Conservation (phyloP, 2,888 invertebrate species). For the Lasioglossum zephyrum region DNA sequence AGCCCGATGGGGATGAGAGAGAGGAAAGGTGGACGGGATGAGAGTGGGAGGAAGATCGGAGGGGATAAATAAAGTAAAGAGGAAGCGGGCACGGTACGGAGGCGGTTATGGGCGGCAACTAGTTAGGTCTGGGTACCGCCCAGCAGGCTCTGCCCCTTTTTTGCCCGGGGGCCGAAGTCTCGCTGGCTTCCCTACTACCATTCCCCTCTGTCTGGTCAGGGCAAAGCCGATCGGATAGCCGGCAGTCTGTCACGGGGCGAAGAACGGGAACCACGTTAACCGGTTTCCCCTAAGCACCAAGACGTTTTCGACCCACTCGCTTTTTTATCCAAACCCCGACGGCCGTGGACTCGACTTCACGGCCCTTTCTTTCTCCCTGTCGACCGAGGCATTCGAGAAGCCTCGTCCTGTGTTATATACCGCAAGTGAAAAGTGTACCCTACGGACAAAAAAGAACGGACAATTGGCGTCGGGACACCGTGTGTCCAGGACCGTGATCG, state of each 20-base stretch:
- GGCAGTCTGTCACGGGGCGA: constrained; percentile 84
- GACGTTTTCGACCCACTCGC: constrained; percentile 49
- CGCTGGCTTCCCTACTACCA: constrained; percentile 71
- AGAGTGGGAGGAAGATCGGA: constrained; percentile 42
- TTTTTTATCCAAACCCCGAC: constrained; percentile 57
- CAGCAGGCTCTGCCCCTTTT: constrained; percentile 79
- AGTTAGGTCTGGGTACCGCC: constrained; percentile 76
- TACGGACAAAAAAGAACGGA: neutral
- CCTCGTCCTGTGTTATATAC: constrained; percentile 24
- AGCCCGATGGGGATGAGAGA: constrained; percentile 13
- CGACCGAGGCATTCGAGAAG: constrained; percentile 1
- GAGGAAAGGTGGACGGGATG: neutral
- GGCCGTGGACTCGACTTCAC: constrained; percentile 41
- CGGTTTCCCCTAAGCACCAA: constrained; percentile 76
- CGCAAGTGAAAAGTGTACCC: constrained; percentile 47
- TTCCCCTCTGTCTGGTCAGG: constrained; percentile 74
- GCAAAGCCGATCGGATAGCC: constrained; percentile 79
- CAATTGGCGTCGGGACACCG: constrained; percentile 5
- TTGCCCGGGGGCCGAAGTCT: constrained; percentile 76
- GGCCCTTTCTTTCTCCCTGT: constrained; percentile 2
- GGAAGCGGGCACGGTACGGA: constrained; percentile 62
- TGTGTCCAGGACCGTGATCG: neutral
- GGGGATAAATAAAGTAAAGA: constrained; percentile 66
- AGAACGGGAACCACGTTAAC: constrained; percentile 84
- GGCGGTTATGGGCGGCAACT: constrained; percentile 81